Percentiles rank a stretch among this genome's conserved stretches.
Conservation (phyloP, 2,888 invertebrate genomes). For the Erebia epiphron region DNA sequence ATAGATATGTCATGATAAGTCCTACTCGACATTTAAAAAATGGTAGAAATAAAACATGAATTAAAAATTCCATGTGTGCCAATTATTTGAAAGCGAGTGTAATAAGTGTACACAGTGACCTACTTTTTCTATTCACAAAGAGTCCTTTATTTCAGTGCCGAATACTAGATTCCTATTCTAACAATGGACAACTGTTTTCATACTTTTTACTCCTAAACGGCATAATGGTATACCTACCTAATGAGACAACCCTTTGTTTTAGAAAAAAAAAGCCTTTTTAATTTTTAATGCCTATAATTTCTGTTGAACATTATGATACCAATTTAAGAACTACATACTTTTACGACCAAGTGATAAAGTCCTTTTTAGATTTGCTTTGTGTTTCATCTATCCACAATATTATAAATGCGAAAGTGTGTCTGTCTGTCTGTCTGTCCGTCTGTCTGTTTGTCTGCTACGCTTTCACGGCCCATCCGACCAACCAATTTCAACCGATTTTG, state of each 20-base stretch:
- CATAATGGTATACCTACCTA: slow-evolving; percentile 24
- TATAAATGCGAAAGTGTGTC: too few species aligned
- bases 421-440: too few species aligned
- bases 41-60: background rate
- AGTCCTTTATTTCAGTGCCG: slow-evolving; percentile 60
- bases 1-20: too few species aligned
- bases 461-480: too few species aligned
- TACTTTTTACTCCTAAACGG: slow-evolving; percentile 38
- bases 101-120: slow-evolving; percentile 61
- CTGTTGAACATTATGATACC: background rate
- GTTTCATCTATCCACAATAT: too few species aligned
- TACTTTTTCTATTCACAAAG: slow-evolving; percentile 67
- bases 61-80: background rate
- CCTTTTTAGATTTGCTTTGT: too few species aligned
- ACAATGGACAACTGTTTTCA: slow-evolving; percentile 45
- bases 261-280: slow-evolving; percentile 8
- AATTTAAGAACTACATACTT: background rate
- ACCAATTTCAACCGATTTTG: too few species aligned
- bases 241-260: slow-evolving; percentile 22
- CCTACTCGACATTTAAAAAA: background rate
- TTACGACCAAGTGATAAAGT: background rate
- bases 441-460: too few species aligned
- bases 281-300: slow-evolving; percentile 1
- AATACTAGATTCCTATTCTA: slow-evolving; percentile 63
- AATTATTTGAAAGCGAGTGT: slow-evolving; percentile 50